Evolutionary conservation across 2,888 invertebrate species (phyloP).

Genomic region (Stenchaetothrips biformis): DNA sequence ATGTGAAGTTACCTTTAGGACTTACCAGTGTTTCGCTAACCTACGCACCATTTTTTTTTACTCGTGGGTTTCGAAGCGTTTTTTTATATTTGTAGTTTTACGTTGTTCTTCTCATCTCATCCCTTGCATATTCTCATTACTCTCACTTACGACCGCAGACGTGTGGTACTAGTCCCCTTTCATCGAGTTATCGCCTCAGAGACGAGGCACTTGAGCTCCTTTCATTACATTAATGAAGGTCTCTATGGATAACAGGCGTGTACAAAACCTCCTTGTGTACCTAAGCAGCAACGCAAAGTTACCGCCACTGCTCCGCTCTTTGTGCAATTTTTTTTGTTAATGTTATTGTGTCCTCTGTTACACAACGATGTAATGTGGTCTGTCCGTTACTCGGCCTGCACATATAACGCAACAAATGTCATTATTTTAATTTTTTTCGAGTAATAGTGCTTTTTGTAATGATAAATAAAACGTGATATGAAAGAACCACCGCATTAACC

Average conservation of each 20-base stretch:
- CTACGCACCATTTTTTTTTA: no score
- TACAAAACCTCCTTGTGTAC: no score
- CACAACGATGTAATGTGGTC: background rate
- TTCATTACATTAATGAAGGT: slow-evolving; percentile 13
- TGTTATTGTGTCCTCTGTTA: slow-evolving; percentile 14
- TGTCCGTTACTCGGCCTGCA: background rate
- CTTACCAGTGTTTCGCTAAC: background rate
- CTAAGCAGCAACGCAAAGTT: no score
- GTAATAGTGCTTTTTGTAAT: slow-evolving; percentile 3
- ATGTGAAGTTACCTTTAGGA: background rate
- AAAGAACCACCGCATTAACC: background rate
- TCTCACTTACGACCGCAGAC: background rate
- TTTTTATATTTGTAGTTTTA: slow-evolving; percentile 1
- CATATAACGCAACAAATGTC: slow-evolving; percentile 1
- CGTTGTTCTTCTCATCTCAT: slow-evolving; percentile 11
- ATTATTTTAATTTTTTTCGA: slow-evolving; percentile 2
- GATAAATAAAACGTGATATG: slow-evolving; percentile 14
- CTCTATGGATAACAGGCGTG: no score
- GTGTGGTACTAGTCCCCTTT: slow-evolving; percentile 8
- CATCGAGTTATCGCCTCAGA: slow-evolving; percentile 1
- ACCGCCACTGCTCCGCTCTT: no score
- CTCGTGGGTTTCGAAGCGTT: no score
- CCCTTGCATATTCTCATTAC: background rate
- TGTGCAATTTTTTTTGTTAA: background rate
- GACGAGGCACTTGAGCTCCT: background rate